Percentiles rank a stretch among this genome's conserved stretches.
phyloP scores from a whole-genome alignment of 2,113 vertebrate species.

The Picathartes gymnocephalus region DNA sequence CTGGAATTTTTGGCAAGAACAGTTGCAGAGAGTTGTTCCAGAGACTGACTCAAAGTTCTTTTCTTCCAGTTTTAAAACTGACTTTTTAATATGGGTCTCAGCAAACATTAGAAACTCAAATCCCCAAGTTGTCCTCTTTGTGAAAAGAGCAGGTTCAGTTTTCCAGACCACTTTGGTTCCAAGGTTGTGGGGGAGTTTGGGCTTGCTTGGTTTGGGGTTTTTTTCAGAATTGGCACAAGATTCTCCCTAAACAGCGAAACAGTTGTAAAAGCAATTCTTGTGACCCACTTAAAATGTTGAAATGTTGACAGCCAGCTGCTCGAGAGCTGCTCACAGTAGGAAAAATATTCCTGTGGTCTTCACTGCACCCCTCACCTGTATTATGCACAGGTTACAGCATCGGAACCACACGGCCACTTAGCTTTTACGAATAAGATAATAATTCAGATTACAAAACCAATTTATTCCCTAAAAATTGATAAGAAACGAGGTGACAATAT shows the following conservation, averaged over 20 bases:
- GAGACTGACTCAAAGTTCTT: neutral
- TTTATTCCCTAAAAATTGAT: neutral
- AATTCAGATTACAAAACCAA: neutral
- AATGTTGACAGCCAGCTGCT: neutral
- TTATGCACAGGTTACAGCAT: neutral
- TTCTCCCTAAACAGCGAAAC: neutral
- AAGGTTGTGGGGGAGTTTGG: accelerated
- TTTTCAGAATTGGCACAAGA: neutral
- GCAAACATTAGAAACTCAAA: neutral
- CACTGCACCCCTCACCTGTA: neutral
- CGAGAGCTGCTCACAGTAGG: neutral
- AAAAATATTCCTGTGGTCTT: neutral
- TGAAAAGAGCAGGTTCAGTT: neutral
- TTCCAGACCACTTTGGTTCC: neutral
- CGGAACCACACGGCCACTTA: neutral
- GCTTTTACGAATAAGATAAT: neutral
- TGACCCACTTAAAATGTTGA: neutral
- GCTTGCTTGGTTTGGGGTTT: neutral
- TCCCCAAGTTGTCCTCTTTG: neutral
- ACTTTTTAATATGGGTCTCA: neutral
- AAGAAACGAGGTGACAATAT: neutral
- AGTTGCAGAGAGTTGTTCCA: neutral
- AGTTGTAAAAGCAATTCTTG: neutral
- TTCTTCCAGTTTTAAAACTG: neutral
- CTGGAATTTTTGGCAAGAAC: neutral